Evolutionary conservation across 2,888 invertebrate genomes (phyloP).

Genomic region (Erpobdella octoculata): DNA sequence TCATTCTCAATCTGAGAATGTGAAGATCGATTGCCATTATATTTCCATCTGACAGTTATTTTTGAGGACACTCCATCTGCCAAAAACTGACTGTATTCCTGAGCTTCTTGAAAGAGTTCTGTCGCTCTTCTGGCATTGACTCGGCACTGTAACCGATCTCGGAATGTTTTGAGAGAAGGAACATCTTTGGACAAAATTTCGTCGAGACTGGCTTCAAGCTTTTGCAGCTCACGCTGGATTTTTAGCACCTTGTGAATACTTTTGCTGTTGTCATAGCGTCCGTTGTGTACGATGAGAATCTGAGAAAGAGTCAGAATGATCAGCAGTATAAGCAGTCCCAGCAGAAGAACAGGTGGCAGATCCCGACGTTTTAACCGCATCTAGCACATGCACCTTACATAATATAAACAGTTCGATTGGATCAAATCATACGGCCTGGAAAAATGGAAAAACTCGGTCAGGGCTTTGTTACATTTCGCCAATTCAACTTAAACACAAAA

Average conservation of each 20-base stretch:
- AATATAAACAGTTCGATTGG: too few species aligned
- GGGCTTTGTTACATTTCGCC: too few species aligned
- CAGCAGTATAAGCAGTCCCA: conserved; percentile 38
- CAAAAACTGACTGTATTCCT: conserved; percentile 2
- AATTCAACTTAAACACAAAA: too few species aligned
- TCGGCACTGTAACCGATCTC: conserved; percentile 35
- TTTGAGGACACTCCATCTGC: background rate
- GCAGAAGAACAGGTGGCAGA: conserved; percentile 38
- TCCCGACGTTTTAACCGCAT: conserved; percentile 38
- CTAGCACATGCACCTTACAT: too few species aligned
- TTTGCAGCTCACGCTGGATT: conserved; percentile 37
- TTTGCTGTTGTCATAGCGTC: conserved; percentile 33
- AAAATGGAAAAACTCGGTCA: too few species aligned
- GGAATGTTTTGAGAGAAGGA: conserved; percentile 37
- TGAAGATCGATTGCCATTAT: too few species aligned
- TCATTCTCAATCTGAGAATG: too few species aligned
- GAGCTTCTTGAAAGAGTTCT: conserved; percentile 34
- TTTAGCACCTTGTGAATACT: conserved; percentile 34
- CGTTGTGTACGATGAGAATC: conserved; percentile 39
- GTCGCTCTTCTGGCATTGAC: conserved; percentile 34
- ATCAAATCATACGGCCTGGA: too few species aligned
- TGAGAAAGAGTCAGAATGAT: conserved; percentile 40
- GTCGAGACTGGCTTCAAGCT: conserved; percentile 38
- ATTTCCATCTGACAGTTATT: too few species aligned
- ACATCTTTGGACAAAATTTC: conserved; percentile 37